A percentile compares a stretch with the other conserved stretches of the same genome.
Conservation (phyloP, 1,140 invertebrate genomes). For the Zaprionus lachaisei region DNA sequence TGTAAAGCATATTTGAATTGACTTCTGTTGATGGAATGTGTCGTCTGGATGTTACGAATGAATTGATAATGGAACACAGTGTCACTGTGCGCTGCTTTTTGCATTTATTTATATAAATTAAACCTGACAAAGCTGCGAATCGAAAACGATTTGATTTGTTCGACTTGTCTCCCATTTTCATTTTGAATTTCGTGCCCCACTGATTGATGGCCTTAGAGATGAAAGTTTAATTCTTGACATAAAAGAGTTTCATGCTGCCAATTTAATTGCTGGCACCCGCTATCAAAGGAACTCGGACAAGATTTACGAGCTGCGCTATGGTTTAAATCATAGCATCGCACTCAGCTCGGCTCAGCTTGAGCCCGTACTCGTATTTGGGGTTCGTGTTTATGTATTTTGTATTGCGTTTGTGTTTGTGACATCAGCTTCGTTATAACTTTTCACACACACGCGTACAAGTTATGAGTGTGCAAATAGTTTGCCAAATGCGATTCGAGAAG, state of each 20-base stretch:
- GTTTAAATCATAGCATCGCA: constrained; percentile 12
- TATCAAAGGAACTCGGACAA: neutral
- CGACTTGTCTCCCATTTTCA: neutral
- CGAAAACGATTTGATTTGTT: constrained; percentile 15
- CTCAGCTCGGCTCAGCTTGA: neutral
- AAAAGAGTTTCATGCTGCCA: neutral
- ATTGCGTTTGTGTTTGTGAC: constrained; percentile 17
- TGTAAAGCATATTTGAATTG: constrained; percentile 36
- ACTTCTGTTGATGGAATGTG: constrained; percentile 40
- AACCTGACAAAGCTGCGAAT: constrained; percentile 13
- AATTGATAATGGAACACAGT: constrained; percentile 35
- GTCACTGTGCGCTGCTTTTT: constrained; percentile 14
- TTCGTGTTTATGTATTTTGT: neutral
- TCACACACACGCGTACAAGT: neutral
- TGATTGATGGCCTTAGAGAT: constrained; percentile 13
- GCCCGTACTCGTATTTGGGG: neutral
- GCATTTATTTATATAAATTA: constrained; percentile 33
- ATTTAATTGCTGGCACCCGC: constrained; percentile 18
- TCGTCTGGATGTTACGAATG: constrained; percentile 18
- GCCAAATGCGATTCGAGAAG: constrained; percentile 16
- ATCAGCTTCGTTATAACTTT: constrained; percentile 1
- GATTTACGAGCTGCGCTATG: constrained; percentile 23
- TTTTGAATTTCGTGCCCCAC: neutral
- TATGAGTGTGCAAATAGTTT: constrained; percentile 29
- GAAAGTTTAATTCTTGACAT: constrained; percentile 8